A percentile compares a stretch with the other conserved stretches of the same genome.
Evolutionary conservation across 2,797 vertebrate genomes (phyloP).

Genomic region (Sternarchorhynchus goeldii): DNA sequence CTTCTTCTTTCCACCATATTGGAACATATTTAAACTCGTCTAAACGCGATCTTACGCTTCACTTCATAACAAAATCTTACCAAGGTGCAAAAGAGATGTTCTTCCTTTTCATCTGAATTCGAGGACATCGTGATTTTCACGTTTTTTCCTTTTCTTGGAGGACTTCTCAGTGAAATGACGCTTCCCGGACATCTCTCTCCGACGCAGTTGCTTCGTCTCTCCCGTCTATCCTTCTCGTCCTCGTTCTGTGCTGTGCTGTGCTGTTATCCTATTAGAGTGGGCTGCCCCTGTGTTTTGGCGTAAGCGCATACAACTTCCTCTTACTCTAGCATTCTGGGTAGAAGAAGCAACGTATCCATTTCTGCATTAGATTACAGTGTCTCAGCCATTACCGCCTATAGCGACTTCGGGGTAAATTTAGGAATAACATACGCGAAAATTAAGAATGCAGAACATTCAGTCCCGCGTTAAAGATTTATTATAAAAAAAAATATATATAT

Average conservation of each 20-base stretch:
- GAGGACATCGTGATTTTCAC: slow-evolving; percentile 40
- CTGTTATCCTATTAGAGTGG: slow-evolving; percentile 68
- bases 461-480: too few relatives aligned
- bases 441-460: too few relatives aligned
- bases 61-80: slow-evolving; percentile 68
- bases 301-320: slow-evolving; percentile 56
- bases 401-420: background rate
- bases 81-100: slow-evolving; percentile 47
- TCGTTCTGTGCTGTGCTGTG: slow-evolving; percentile 55
- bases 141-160: slow-evolving; percentile 58
- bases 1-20: slow-evolving; percentile 81
- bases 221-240: slow-evolving; percentile 64
- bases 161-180: slow-evolving; percentile 46
- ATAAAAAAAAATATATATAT: too few relatives aligned
- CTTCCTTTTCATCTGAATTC: slow-evolving; percentile 60
- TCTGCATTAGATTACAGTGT: background rate
- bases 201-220: slow-evolving; percentile 51
- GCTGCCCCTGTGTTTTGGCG: slow-evolving; percentile 68
- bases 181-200: slow-evolving; percentile 32
- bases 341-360: slow-evolving; percentile 52
- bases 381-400: too few relatives aligned
- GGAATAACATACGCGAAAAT: too few relatives aligned
- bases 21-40: slow-evolving; percentile 55
- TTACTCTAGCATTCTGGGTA: slow-evolving; percentile 61
- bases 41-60: slow-evolving; percentile 49